Evolutionary conservation across 2,888 invertebrate species (phyloP), one percentile per base, ranked within the genome.

Genomic region (Penaeus monodon): DNA sequence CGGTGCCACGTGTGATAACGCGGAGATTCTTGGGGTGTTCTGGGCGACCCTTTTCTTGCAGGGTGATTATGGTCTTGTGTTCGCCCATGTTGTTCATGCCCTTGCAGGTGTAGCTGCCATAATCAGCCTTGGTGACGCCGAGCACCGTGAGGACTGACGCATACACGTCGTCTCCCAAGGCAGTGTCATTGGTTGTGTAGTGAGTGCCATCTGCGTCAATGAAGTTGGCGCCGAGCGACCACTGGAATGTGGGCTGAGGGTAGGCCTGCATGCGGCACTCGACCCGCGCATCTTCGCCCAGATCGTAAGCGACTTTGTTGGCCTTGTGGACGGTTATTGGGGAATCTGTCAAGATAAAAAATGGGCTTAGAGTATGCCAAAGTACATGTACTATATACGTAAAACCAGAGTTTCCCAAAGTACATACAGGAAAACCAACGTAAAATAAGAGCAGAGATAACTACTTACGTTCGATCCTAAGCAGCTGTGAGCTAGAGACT

Each of bases 211-310:
- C 89, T 8, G 96, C 96, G 91, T 97, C 97, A 86, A 96, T 95
- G 7, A 97, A 96, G 76, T 96, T 95, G 0, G 97, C 97, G 38
- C 86, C 89, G 20, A 85, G 81, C 33, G 86, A 89, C 98, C 98
- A 98, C 91, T 97, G 97, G 92, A 98, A 97, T 92, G 97, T 97
- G 0, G 98, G 97, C 91, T 96, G 96, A 0, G 98, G 98, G 92
- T 97, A 98, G 0, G 98, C 97, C 92, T 97, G 96, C 24, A 98
- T 97, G 91, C 96, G 95, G 92, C 98, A 98, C 0, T 96, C 94
- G 44, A 98, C 96, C 92, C 96, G 96, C 0, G 97, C 97, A 0
- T 95, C 95, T 92, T 97, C 97, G 88, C 95, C 94, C 12, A 96
- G 93, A 92, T 97, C 97, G 91, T 95, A 97, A 0, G 98, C 98